Evolutionary conservation across 2,113 vertebrate genomes (phyloP).

Genomic region (Aleadryas rufinucha): DNA sequence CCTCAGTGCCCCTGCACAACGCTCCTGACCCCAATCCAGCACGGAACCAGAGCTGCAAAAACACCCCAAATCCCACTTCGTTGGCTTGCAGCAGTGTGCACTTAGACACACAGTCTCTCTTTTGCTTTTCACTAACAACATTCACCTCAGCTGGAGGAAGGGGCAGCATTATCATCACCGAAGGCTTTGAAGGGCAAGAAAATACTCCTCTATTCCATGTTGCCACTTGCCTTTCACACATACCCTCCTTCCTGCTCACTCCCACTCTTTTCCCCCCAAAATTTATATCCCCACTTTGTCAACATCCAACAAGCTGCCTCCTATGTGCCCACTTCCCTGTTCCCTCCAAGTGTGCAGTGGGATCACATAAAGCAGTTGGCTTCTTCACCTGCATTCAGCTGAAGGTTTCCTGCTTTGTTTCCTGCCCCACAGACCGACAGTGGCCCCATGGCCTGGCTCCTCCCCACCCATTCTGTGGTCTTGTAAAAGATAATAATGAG

Average conservation of each 20-base stretch:
- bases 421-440: not conserved
- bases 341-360: fast-evolving
- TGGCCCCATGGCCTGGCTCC: not conserved
- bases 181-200: not conserved
- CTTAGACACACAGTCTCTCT: not conserved
- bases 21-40: not conserved
- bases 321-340: not conserved
- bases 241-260: not conserved
- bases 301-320: not conserved
- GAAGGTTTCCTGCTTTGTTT: not conserved
- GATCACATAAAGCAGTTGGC: fast-evolving
- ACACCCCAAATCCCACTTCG: not conserved
- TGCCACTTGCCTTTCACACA: not conserved
- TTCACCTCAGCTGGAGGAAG: not conserved
- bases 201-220: not conserved
- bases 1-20: not conserved
- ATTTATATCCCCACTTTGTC: not conserved
- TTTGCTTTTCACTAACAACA: not conserved
- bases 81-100: not conserved
- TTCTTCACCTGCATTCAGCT: not conserved
- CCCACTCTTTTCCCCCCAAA: not conserved
- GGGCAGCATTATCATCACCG: fast-evolving
- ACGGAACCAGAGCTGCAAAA: not conserved
- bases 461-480: not conserved
- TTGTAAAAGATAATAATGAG: not conserved